phyloP scores from a whole-genome alignment of 1,140 invertebrate genomes.

The Tetranychus cinnabarinus region DNA sequence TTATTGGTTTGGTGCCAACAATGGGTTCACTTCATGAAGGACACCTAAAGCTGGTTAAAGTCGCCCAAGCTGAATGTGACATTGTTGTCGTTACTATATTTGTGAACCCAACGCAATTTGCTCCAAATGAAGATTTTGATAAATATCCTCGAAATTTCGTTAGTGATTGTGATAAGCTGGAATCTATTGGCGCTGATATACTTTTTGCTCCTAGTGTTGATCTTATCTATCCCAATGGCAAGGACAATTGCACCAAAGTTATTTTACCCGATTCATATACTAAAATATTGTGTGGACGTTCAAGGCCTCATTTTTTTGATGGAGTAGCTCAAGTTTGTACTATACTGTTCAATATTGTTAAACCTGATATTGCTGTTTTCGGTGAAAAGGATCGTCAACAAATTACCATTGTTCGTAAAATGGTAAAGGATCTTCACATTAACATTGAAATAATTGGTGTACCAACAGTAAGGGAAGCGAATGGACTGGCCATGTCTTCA shows the following conservation, averaged over 20 bases:
- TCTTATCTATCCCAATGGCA: neutral
- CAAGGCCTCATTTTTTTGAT: neutral
- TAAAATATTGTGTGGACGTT: neutral
- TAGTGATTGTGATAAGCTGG: neutral
- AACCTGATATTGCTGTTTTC: neutral
- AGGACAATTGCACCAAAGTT: neutral
- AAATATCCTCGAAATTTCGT: neutral
- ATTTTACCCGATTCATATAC: neutral
- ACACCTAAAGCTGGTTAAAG: neutral
- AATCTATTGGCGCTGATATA: neutral
- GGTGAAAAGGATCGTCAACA: constrained; percentile 5
- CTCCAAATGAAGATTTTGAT: neutral
- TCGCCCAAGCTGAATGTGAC: neutral
- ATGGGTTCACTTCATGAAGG: neutral
- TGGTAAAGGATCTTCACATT: constrained; percentile 1
- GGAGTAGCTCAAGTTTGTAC: neutral
- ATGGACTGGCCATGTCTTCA: constrained; percentile 94
- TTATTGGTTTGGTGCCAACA: neutral
- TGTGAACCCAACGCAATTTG: neutral
- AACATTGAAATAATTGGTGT: constrained; percentile 24
- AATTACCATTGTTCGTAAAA: neutral
- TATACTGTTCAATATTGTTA: constrained; percentile 2
- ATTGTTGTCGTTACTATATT: neutral
- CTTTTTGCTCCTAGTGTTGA: neutral
- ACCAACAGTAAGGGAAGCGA: constrained; percentile 93